A percentile compares a stretch with the other conserved stretches of the same genome.
phyloP scores from a whole-genome alignment of 1,140 invertebrate genomes.

The Limonius californicus region DNA sequence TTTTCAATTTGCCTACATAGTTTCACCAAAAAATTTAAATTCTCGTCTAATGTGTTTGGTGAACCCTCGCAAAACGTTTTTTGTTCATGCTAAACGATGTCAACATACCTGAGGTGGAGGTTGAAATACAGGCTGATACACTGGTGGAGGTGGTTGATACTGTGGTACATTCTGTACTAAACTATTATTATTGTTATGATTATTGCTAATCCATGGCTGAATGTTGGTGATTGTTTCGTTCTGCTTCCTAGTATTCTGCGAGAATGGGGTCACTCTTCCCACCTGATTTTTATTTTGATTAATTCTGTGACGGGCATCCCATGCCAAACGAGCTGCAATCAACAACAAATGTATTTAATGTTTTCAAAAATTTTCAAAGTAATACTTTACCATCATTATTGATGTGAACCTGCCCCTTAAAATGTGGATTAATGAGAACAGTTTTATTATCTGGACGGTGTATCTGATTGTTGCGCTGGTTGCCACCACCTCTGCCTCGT shows the following conservation, averaged over 20 bases:
- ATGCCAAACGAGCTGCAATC: neutral
- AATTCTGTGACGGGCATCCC: neutral
- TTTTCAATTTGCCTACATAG: no score
- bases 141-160: neutral
- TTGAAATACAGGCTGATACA: neutral
- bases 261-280: neutral
- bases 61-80: no score
- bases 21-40: no score
- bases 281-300: neutral
- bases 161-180: neutral
- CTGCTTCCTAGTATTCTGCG: neutral
- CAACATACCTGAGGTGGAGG: conserved; percentile 1
- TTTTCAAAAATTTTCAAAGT: neutral
- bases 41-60: no score
- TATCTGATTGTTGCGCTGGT: neutral
- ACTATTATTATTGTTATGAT: neutral
- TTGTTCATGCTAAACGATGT: no score
- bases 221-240: neutral
- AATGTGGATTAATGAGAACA: conserved; percentile 7
- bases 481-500: neutral
- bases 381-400: neutral
- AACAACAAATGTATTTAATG: neutral
- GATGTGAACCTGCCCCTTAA: conserved; percentile 4
- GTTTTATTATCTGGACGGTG: neutral
- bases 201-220: neutral